Percentiles rank a stretch among this genome's conserved stretches.
These are phyloP conservation scores for Latrodectus hesperus DNA, from an alignment of 2,888 invertebrate genomes.

Conservation along the genomic window DNA sequence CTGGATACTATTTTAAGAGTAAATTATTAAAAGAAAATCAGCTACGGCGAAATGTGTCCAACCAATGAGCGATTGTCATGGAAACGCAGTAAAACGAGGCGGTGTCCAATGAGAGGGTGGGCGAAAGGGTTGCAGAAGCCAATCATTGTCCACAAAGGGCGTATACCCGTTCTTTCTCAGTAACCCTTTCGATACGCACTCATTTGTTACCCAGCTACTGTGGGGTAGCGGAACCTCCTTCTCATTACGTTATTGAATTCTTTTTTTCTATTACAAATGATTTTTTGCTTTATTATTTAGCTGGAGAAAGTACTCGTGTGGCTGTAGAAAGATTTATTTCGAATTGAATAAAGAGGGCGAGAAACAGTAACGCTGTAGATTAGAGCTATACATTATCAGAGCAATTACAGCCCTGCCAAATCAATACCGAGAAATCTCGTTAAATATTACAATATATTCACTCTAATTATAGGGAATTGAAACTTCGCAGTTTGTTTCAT, in stretches of 20 bases:
- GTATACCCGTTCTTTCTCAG: conserved; percentile 28
- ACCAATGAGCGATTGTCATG: conserved; percentile 57
- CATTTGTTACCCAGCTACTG: conserved; percentile 25
- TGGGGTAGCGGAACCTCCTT: conserved; percentile 7
- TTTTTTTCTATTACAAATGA: not conserved
- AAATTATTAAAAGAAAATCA: conserved; percentile 1
- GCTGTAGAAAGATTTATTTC: too few relatives aligned
- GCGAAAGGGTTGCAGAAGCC: conserved; percentile 61
- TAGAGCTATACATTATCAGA: too few relatives aligned
- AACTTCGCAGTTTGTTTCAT: too few relatives aligned
- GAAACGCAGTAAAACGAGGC: conserved; percentile 27
- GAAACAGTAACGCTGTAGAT: too few relatives aligned
- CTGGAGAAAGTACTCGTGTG: too few relatives aligned
- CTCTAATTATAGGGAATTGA: not conserved
- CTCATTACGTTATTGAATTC: not conserved
- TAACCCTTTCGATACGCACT: conserved; percentile 54
- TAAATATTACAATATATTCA: conserved; percentile 2
- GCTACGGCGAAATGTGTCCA: conserved; percentile 17
- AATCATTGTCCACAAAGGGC: conserved; percentile 60
- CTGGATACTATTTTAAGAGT: not conserved
- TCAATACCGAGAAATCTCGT: not conserved
- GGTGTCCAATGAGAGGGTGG: conserved; percentile 52
- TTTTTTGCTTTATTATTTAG: too few relatives aligned
- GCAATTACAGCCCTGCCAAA: too few relatives aligned
- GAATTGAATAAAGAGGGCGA: too few relatives aligned